Evolutionary conservation across 1,140 invertebrate species (phyloP).

Genomic region (Drosophila ficusphila): DNA sequence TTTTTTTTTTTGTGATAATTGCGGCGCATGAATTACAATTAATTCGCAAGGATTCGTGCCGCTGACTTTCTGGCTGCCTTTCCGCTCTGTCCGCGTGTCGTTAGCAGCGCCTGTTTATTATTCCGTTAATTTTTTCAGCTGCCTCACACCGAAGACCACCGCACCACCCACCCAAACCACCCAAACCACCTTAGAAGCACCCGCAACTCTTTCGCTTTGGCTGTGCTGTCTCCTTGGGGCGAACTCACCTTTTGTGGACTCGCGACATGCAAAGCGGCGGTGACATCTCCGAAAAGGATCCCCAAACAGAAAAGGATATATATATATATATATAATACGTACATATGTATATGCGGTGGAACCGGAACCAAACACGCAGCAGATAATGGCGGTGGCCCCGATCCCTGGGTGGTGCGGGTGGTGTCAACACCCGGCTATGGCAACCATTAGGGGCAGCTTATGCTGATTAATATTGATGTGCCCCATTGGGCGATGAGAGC

Average conservation of each 20-base stretch:
- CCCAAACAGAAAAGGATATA: slow-evolving; percentile 2
- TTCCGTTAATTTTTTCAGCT: slow-evolving; percentile 72
- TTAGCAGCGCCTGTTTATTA: slow-evolving; percentile 82
- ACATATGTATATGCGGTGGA: neutral
- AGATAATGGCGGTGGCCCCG: slow-evolving; percentile 1
- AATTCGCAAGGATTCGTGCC: slow-evolving; percentile 78
- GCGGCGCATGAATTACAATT: slow-evolving; percentile 81
- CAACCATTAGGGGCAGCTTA: slow-evolving; percentile 50
- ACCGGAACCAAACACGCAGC: slow-evolving; percentile 21
- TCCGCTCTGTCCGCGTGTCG: slow-evolving; percentile 59
- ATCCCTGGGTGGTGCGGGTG: slow-evolving; percentile 21
- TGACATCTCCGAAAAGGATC: slow-evolving; percentile 74
- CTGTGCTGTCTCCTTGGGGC: slow-evolving; percentile 29
- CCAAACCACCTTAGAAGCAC: neutral
- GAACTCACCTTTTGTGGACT: slow-evolving; percentile 57
- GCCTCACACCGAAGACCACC: neutral
- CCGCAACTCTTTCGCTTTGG: slow-evolving; percentile 22
- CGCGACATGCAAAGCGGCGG: slow-evolving; percentile 75
- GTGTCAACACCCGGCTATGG: slow-evolving; percentile 55
- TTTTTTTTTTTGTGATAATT: slow-evolving; percentile 73
- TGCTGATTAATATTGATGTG: slow-evolving; percentile 60
- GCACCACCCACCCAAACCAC: neutral
- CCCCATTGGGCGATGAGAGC: slow-evolving; percentile 11
- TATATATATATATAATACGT: neutral
- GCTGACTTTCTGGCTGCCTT: slow-evolving; percentile 18